phyloP scores from a whole-genome alignment of 2,113 vertebrate genomes.

The Hippoglossus stenolepis region DNA sequence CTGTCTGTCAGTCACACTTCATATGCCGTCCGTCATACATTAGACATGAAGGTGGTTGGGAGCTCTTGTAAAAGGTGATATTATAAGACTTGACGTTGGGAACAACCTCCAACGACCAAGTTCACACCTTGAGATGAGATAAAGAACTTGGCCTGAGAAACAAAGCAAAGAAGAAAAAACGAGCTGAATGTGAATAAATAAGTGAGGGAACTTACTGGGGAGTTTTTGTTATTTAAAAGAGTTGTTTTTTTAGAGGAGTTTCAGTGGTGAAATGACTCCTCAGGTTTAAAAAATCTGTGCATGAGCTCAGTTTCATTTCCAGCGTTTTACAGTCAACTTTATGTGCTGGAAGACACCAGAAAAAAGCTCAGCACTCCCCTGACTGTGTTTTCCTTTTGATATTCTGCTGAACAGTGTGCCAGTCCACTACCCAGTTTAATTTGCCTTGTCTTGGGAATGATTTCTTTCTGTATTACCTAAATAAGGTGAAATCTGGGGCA shows the following conservation, averaged over 20 bases:
- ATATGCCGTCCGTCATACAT: constrained; percentile 72
- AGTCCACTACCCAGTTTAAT: constrained; percentile 70
- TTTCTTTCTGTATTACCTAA: constrained; percentile 84
- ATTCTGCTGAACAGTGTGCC: constrained; percentile 51
- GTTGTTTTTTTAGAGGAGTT: neutral
- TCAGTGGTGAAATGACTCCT: constrained; percentile 8
- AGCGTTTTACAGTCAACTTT: constrained; percentile 18
- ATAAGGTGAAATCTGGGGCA: constrained; percentile 88
- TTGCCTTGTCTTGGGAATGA: constrained; percentile 75
- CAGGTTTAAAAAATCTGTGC: constrained; percentile 21
- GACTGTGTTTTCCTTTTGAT: constrained; percentile 27
- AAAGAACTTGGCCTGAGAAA: constrained; percentile 14
- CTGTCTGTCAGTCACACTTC: constrained; percentile 74
- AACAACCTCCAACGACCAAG: constrained; percentile 43
- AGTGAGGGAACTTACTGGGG: constrained; percentile 1
- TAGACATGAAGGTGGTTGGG: constrained; percentile 63
- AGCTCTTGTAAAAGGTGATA: constrained; percentile 56
- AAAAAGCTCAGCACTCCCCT: neutral
- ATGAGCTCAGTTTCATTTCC: constrained; percentile 22
- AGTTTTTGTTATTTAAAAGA: neutral
- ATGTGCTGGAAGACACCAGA: neutral
- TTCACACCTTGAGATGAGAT: constrained; percentile 40
- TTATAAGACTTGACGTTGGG: constrained; percentile 55
- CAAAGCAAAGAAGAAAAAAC: neutral
- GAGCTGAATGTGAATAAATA: constrained; percentile 7